Evolutionary conservation across 2,888 invertebrate genomes (phyloP).

Genomic region (Dimorphilus gyrociliatus): DNA sequence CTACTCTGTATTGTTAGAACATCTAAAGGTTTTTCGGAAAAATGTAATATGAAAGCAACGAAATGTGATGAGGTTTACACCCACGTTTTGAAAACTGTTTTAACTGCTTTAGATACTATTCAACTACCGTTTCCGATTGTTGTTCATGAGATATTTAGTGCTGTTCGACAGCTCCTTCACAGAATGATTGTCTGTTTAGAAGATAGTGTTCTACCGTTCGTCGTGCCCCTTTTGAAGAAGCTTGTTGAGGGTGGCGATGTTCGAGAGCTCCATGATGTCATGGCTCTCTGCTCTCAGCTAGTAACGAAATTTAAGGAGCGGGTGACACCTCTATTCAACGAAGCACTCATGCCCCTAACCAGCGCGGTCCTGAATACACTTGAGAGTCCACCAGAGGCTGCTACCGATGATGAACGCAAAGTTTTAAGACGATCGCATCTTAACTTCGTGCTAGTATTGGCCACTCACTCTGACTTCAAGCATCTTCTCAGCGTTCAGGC

Average conservation of each 20-base stretch:
- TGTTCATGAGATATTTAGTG: conserved; percentile 36
- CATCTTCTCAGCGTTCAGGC: no score
- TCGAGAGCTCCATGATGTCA: conserved; percentile 40
- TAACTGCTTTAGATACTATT: conserved; percentile 37
- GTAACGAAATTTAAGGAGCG: conserved; percentile 46
- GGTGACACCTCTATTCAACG: no score
- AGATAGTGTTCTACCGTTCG: conserved; percentile 42
- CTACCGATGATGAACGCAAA: no score
- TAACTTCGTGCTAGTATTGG: no score
- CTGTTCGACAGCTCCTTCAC: conserved; percentile 44
- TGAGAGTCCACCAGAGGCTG: no score
- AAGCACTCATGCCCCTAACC: no score
- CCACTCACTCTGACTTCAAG: no score
- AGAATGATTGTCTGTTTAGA: conserved; percentile 46
- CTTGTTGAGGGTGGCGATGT: conserved; percentile 38
- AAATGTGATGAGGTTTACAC: conserved; percentile 42
- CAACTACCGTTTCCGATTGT: conserved; percentile 25
- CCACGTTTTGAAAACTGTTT: conserved; percentile 41
- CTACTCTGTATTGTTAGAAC: no score
- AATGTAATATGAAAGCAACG: conserved; percentile 42
- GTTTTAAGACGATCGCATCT: no score
- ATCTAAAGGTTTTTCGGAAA: conserved; percentile 45
- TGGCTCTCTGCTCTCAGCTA: conserved; percentile 45
- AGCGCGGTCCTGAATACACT: no score
- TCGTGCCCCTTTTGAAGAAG: conserved; percentile 41